A percentile compares a stretch with the other conserved stretches of the same genome.
These are phyloP conservation scores for Coracopsis vasa DNA, from an alignment of 2,113 vertebrate species.

Conservation along the genomic window DNA sequence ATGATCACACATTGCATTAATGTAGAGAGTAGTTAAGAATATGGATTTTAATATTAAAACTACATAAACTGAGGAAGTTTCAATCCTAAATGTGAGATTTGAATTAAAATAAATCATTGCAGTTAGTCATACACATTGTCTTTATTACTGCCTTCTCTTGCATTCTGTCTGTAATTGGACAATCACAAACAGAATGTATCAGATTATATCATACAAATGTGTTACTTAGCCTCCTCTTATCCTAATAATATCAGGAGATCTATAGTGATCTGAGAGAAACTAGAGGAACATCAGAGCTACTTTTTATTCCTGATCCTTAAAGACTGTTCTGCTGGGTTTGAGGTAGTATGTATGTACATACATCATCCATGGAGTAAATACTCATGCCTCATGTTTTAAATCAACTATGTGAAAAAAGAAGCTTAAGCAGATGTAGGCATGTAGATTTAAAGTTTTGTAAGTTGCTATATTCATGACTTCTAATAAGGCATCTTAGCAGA, in stretches of 20 bases:
- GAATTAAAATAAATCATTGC: background rate
- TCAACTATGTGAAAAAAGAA: background rate
- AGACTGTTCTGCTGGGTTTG: background rate
- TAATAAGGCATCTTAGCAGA: background rate
- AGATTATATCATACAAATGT: background rate
- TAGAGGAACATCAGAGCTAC: background rate
- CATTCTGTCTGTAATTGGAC: background rate
- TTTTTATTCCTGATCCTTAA: background rate
- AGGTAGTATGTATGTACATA: background rate
- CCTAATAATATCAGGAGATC: background rate
- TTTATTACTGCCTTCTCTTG: background rate
- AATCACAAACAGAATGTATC: background rate
- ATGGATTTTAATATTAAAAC: background rate
- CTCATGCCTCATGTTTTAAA: background rate
- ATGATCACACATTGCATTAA: background rate
- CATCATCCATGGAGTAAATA: background rate
- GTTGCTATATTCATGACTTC: background rate
- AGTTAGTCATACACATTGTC: background rate
- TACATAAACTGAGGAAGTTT: background rate
- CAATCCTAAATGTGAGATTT: background rate
- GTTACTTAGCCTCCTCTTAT: background rate
- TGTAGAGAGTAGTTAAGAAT: background rate
- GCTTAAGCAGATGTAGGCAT: background rate
- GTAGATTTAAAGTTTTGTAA: background rate
- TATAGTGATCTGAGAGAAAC: background rate